phyloP scores from a whole-genome alignment of 2,113 vertebrate species.

The Microtus oregoni region DNA sequence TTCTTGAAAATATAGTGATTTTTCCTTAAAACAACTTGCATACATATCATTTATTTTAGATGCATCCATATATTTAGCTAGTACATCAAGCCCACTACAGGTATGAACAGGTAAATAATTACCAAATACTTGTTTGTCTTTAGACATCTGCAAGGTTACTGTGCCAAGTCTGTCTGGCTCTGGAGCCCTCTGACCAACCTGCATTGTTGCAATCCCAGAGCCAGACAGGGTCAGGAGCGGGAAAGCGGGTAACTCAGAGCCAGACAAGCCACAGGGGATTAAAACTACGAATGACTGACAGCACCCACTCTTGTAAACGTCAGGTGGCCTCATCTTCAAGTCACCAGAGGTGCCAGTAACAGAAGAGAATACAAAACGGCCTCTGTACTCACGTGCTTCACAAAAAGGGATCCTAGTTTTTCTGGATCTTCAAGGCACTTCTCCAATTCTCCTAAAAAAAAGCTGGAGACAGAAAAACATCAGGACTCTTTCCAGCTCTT shows the following conservation, averaged over 20 bases:
- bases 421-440: constrained; percentile 99
- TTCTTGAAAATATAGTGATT: background rate
- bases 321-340: background rate
- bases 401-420: constrained; percentile 94
- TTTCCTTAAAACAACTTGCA: background rate
- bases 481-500: background rate
- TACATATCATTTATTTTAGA: background rate
- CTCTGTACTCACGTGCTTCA: constrained; percentile 93
- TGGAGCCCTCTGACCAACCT: background rate
- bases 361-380: background rate
- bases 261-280: background rate
- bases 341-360: background rate
- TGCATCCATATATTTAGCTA: background rate
- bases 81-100: accelerated
- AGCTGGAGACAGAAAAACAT: constrained; percentile 86
- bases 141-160: background rate
- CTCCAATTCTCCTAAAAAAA: constrained; percentile 97
- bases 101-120: no score
- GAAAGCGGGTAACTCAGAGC: accelerated
- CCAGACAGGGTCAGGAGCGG: background rate
- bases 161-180: background rate
- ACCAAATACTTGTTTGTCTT: background rate
- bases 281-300: background rate
- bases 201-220: background rate
- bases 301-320: accelerated